These are phyloP conservation scores for Sebastiscus tertius DNA, from an alignment of 2,797 vertebrate species.

Conservation along the genomic window DNA sequence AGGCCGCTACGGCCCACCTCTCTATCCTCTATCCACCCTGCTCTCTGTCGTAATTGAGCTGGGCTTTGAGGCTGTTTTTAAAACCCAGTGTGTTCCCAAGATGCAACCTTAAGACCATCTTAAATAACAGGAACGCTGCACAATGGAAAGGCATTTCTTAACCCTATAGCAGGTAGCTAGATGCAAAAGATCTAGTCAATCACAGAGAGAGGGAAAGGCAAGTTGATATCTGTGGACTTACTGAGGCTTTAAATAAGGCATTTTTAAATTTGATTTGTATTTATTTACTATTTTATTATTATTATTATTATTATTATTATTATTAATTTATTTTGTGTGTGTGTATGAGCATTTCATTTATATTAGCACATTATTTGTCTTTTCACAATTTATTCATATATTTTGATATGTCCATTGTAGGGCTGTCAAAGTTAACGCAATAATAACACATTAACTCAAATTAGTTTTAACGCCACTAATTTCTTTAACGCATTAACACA, in stretches of 20 bases:
- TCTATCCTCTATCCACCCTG: conserved; percentile 65
- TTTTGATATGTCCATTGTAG: no score
- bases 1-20: conserved; percentile 82
- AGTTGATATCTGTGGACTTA: conserved; percentile 83
- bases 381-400: no score
- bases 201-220: conserved; percentile 13
- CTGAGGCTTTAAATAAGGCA: conserved; percentile 65
- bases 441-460: no score
- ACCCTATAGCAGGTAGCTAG: conserved; percentile 82
- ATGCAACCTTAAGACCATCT: conserved; percentile 62
- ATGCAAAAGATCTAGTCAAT: conserved; percentile 85
- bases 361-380: no score
- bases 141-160: conserved; percentile 85
- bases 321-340: no score
- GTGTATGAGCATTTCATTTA: no score
- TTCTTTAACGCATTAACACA: no score
- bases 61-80: conserved; percentile 89
- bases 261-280: no score
- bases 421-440: no score
- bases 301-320: no score
- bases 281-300: no score
- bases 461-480: no score
- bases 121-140: conserved; percentile 81
- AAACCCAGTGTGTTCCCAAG: conserved; percentile 82
- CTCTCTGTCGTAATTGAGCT: conserved; percentile 89